These are phyloP conservation scores for Volucella bombylans DNA, from an alignment of 2,888 invertebrate species.

Conservation along the genomic window DNA sequence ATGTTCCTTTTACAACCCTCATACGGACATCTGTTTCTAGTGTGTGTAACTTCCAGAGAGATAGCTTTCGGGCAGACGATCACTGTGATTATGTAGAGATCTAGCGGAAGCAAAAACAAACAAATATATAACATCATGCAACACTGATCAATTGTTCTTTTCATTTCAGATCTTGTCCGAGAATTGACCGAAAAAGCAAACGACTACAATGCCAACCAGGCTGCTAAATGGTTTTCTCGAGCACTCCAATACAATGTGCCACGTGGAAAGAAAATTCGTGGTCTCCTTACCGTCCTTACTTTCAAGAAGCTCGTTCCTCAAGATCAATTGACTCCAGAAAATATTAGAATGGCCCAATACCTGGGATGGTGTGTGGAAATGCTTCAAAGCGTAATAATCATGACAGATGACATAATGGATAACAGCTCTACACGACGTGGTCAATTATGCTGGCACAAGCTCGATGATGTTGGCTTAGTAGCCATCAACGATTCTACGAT, in stretches of 20 bases:
- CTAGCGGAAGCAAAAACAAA: background rate
- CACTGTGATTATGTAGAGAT: background rate
- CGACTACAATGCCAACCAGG: constrained; percentile 90
- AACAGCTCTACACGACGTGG: constrained; percentile 91
- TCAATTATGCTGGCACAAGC: constrained; percentile 94
- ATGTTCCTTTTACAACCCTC: too few relatives aligned
- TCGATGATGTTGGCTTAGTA: constrained; percentile 87
- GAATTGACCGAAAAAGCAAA: constrained; percentile 91
- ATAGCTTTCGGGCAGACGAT: too few relatives aligned
- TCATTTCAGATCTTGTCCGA: constrained; percentile 87
- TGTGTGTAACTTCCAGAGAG: too few relatives aligned
- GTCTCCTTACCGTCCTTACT: constrained; percentile 88
- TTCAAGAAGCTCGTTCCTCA: constrained; percentile 88
- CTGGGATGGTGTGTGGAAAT: constrained; percentile 98
- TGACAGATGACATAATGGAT: constrained; percentile 97
- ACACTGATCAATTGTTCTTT: background rate
- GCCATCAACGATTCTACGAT: constrained; percentile 94
- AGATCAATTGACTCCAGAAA: constrained; percentile 88
- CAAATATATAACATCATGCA: background rate
- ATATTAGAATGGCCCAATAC: constrained; percentile 90
- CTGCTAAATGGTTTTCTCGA: constrained; percentile 91
- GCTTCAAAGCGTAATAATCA: constrained; percentile 93
- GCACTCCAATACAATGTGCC: constrained; percentile 95
- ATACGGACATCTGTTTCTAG: too few relatives aligned
- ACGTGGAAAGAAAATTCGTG: constrained; percentile 93